Evolutionary conservation across 1,140 invertebrate species (phyloP), one percentile per base, ranked within the genome.

Genomic region (Apocrypta bakeri): DNA sequence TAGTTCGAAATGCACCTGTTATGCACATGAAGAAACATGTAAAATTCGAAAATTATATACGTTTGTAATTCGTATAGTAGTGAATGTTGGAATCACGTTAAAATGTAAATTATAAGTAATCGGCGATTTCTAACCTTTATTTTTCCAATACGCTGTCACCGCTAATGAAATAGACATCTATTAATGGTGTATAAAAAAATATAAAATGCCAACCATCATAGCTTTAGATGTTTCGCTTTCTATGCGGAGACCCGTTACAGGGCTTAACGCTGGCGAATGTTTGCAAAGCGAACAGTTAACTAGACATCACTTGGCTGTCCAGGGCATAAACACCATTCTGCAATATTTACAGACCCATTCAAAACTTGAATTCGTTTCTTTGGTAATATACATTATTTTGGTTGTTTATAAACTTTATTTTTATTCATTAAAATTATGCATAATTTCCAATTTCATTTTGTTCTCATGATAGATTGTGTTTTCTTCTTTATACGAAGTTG

Each of bases 331-430:
- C 89, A 93, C 94, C 64, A 94, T 99, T 82, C 91, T 99, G 42
- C 97, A 99, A 92, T 96, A 97, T 90, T 93, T 99, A 76, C 93
- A 95, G 85, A 87, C 93, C 1, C 95, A 97, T 89, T 96, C 95
- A 14, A 98, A 97, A 92, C 88, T 99, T 73, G 98, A 99, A 92
- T 98, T 98, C 93, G 95, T 97, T 12, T 94, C 97, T n/a, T 90
- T 99, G 91, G 96, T 98, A 92, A 92, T 89, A 69, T n/a, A n/a
- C n/a, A n/a, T n/a, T n/a, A n/a, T n/a, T n/a, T n/a, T n/a, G n/a
- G n/a, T n/a, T n/a, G n/a, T n/a, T n/a, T n/a, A n/a, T n/a, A n/a
- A n/a, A n/a, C n/a, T 81, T 86, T 86, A 80, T 68, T 37, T 69
- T 25, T 33, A 40, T 31, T 73, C 29, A n/a, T 76, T 84, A 12